phyloP scores from a whole-genome alignment of 2,797 vertebrate species.

The Ataeniobius toweri region DNA sequence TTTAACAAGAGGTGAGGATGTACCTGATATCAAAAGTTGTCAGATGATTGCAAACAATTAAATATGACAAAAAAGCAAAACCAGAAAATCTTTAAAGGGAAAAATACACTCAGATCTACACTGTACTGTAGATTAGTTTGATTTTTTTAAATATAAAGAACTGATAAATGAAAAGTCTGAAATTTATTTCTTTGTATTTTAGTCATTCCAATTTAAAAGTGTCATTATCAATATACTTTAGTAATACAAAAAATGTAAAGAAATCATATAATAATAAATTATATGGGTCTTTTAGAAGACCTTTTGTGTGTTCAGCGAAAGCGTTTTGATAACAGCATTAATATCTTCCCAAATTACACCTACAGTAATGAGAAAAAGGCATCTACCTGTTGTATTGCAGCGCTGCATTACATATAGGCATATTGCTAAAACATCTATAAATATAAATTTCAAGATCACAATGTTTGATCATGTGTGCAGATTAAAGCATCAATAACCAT shows the following conservation, averaged over 20 bases:
- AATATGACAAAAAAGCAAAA: too few species aligned
- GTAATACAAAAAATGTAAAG: not conserved
- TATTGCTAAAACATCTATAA: not conserved
- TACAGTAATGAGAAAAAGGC: not conserved
- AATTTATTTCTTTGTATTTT: not conserved
- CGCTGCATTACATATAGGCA: not conserved
- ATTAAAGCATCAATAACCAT: conserved; percentile 56
- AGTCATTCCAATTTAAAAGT: not conserved
- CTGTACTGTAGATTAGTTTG: not conserved
- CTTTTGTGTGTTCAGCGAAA: not conserved
- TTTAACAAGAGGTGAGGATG: too few species aligned
- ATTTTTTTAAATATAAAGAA: not conserved
- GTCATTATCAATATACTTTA: not conserved
- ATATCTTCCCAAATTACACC: not conserved
- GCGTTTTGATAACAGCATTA: not conserved
- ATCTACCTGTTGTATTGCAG: not conserved
- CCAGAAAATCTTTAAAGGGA: too few species aligned
- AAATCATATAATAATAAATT: not conserved
- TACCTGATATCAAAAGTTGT: too few species aligned
- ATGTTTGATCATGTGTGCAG: conserved; percentile 21
- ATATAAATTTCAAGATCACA: not conserved
- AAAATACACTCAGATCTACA: not conserved
- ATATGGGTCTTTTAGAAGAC: not conserved
- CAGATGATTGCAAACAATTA: too few species aligned
- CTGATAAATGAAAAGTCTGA: not conserved